phyloP scores from a whole-genome alignment of 1,140 invertebrate species.

The Sarcophaga bullata region DNA sequence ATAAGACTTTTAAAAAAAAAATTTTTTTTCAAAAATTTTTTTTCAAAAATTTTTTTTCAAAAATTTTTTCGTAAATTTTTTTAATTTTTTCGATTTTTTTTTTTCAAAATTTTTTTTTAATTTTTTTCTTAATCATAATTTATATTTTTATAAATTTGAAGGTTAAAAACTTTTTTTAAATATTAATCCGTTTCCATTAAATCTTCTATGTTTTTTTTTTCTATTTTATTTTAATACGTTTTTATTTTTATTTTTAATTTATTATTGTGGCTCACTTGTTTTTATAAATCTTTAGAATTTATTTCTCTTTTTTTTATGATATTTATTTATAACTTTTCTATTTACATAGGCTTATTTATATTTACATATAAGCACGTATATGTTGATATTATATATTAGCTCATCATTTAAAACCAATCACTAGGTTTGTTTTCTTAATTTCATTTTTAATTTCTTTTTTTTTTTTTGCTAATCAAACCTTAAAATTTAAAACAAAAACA shows the following conservation, averaged over 20 bases:
- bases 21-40: neutral
- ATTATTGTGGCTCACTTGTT: neutral
- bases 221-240: too few relatives aligned
- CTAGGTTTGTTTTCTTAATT: neutral
- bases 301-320: neutral
- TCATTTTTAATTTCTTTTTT: neutral
- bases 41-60: neutral
- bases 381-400: too few relatives aligned
- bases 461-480: neutral
- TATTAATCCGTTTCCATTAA: too few relatives aligned
- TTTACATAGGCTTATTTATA: neutral
- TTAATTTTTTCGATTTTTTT: neutral
- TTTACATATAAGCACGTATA: neutral
- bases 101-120: neutral
- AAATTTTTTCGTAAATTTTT: neutral
- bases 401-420: constrained; percentile 1
- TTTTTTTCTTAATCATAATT: neutral
- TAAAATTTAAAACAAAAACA: neutral
- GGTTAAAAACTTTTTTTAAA: neutral
- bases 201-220: too few relatives aligned
- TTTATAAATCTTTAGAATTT: neutral
- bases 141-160: neutral
- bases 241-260: neutral
- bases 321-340: constrained; percentile 1
- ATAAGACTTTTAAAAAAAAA: too few relatives aligned